phyloP scores from a whole-genome alignment of 2,888 invertebrate genomes.

The Shargacucullia verbasci region DNA sequence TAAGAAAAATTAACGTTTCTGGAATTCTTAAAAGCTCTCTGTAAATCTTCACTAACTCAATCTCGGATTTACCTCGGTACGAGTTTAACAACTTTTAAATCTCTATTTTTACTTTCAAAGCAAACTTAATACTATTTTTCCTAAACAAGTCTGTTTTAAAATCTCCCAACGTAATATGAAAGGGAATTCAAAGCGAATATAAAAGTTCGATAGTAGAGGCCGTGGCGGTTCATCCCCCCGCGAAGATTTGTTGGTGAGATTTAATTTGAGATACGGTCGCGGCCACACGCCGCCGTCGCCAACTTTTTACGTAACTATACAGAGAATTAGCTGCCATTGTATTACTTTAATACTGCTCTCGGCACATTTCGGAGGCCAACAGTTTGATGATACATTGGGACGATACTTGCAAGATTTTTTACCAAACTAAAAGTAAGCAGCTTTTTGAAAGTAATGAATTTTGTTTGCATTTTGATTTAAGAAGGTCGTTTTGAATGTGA shows the following conservation, averaged over 20 bases:
- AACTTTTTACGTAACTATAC: constrained; percentile 78
- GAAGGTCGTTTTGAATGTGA: neutral
- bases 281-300: constrained; percentile 79
- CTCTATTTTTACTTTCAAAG: constrained; percentile 1
- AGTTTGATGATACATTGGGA: constrained; percentile 35
- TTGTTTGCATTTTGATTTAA: neutral
- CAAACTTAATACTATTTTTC: neutral
- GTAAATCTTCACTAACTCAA: too few species aligned
- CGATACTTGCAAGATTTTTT: constrained; percentile 12
- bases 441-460: neutral
- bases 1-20: neutral
- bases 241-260: constrained; percentile 87
- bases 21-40: too few species aligned
- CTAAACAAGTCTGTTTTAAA: too few species aligned
- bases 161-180: constrained; percentile 6
- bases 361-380: constrained; percentile 40
- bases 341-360: constrained; percentile 61
- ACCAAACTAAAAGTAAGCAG: neutral
- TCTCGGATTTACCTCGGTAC: too few species aligned
- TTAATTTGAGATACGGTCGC: constrained; percentile 87
- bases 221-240: constrained; percentile 73
- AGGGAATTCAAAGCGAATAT: constrained; percentile 28
- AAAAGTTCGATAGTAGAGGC: constrained; percentile 64
- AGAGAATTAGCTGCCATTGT: constrained; percentile 77
- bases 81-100: too few species aligned